phyloP scores from a whole-genome alignment of 1,140 invertebrate genomes.

The Drosophila albomicans region DNA sequence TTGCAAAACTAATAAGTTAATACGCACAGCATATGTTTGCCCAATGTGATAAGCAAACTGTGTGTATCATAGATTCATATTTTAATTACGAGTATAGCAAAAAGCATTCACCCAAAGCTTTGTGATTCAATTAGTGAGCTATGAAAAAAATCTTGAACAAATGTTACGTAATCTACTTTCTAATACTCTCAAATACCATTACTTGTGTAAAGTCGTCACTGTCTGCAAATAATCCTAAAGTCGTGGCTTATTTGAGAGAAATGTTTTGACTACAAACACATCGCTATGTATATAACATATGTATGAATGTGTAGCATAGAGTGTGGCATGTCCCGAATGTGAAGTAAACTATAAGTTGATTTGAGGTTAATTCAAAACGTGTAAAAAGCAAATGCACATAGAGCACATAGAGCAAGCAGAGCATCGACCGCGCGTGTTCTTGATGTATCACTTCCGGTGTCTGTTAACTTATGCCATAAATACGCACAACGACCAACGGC shows the following conservation, averaged over 20 bases:
- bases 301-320: neutral
- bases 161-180: too few species aligned
- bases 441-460: conserved; percentile 82
- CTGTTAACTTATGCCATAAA: conserved; percentile 81
- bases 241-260: too few species aligned
- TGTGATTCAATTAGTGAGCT: too few species aligned
- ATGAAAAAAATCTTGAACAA: too few species aligned
- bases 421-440: conserved; percentile 54
- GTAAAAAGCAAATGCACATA: conserved; percentile 47
- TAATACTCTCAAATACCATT: too few species aligned
- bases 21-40: conserved; percentile 18
- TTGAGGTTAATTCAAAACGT: conserved; percentile 75
- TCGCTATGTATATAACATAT: too few species aligned
- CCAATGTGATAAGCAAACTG: conserved; percentile 14
- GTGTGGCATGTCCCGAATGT: neutral
- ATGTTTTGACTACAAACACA: too few species aligned
- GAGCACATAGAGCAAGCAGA: neutral
- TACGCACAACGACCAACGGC: conserved; percentile 70
- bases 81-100: conserved; percentile 29
- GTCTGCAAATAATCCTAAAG: too few species aligned
- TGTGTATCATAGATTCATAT: neutral
- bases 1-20: conserved; percentile 10
- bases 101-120: too few species aligned
- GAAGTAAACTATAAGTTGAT: conserved; percentile 37
- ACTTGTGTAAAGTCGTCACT: too few species aligned